phyloP scores from a whole-genome alignment of 1,140 invertebrate species.

The Hypsibius dujardini region DNA sequence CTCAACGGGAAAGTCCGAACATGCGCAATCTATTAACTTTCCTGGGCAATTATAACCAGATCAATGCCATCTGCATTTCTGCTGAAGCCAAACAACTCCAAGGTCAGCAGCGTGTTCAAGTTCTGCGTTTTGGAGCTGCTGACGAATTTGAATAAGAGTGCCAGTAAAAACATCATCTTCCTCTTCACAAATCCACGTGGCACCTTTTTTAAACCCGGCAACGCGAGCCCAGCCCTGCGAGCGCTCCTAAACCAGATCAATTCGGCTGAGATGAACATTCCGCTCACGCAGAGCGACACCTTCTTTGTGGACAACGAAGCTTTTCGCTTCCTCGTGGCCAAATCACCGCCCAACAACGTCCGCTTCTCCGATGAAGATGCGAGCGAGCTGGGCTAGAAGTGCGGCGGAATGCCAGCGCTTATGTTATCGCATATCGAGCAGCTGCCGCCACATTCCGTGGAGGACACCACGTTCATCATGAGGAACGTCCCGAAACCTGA shows the following conservation, averaged over 20 bases:
- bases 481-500: not conserved
- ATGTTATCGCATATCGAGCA: not conserved
- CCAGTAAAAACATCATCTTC: constrained; percentile 21
- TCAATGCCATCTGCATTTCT: constrained; percentile 26
- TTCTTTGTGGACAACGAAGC: constrained; percentile 24
- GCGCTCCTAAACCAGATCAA: constrained; percentile 18
- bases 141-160: constrained; percentile 25
- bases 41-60: constrained; percentile 21
- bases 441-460: not conserved
- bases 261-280: constrained; percentile 19
- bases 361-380: not conserved
- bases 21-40: constrained; percentile 25
- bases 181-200: constrained; percentile 23
- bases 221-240: constrained; percentile 20
- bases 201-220: constrained; percentile 24
- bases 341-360: not conserved
- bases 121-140: constrained; percentile 24
- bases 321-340: constrained; percentile 21
- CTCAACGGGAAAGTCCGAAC: constrained; percentile 26
- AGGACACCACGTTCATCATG: not conserved
- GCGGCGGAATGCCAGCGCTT: not conserved
- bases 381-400: not conserved
- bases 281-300: constrained; percentile 6
- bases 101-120: constrained; percentile 21
- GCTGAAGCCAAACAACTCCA: constrained; percentile 23